phyloP scores from a whole-genome alignment of 1,140 invertebrate genomes.

The Drosophila sp. region DNA sequence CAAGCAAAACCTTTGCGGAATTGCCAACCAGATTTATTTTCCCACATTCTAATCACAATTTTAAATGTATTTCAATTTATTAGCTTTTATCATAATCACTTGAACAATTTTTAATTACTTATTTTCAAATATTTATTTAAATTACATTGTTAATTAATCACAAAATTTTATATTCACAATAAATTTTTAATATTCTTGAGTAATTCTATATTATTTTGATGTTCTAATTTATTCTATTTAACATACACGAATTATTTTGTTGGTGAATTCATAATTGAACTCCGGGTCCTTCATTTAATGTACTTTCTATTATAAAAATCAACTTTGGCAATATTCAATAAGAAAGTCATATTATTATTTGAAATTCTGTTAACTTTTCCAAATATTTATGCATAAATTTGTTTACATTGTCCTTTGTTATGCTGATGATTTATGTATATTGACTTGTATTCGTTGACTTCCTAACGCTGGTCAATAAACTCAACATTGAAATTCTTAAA shows the following conservation, averaged over 20 bases:
- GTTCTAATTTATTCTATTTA: no score
- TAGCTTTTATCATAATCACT: not conserved
- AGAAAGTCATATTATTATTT: conserved; percentile 7
- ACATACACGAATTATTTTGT: no score
- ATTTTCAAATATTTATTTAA: no score
- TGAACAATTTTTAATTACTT: not conserved
- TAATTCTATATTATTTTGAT: no score
- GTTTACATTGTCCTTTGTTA: conserved; percentile 18
- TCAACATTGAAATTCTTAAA: conserved; percentile 9
- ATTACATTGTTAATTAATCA: no score
- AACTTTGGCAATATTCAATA: not conserved
- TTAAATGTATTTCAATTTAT: not conserved
- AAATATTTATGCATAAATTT: conserved; percentile 44
- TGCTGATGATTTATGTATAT: conserved; percentile 33
- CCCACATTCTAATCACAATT: not conserved
- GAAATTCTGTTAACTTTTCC: conserved; percentile 20
- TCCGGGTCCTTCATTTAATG: not conserved
- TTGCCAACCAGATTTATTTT: conserved; percentile 15
- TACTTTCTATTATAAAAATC: conserved; percentile 2
- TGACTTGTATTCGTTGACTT: conserved; percentile 21
- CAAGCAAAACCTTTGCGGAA: conserved; percentile 27
- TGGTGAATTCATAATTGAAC: no score
- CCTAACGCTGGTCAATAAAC: conserved; percentile 39
- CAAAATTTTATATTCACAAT: no score
- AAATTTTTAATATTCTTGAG: no score